Base-by-base conservation (phyloP, 2,113 vertebrate genomes). In the Callopanchax toddi region DNA sequence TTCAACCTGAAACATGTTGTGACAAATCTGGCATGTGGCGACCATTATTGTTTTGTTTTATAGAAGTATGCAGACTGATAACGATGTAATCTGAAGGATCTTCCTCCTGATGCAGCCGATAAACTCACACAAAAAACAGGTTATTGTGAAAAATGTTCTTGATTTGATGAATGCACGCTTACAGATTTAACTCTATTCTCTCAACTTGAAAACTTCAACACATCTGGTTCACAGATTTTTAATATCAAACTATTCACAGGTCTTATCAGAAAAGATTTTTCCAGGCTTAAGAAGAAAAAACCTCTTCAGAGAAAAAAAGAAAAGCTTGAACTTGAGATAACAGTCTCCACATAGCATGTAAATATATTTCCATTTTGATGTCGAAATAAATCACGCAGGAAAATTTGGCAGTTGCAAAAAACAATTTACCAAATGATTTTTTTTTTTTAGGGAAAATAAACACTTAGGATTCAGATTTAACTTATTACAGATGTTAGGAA, bases 241-340 rank as follows among this genome's bases (percentile, higher is more conserved):
- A 60, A 78, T 86, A 81, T 81, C 66, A 74, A 79, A 72, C 54
- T 46, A 63, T 70, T 55, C 74, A 75, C 75, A 66, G 59, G 64
- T 59, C 74, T 85, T 85, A 89, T 91, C 89, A 90, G 84, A 64
- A 89, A 91, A 89, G 76, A 79, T 85, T 88, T 89, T 84, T 84
- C 82, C 54, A 60, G 69, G 68, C 54, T 62, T 88, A 79, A 81
- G 81, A 84, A 82, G 83, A 86, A 68, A 82, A 84, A 86, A 68
- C 67, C 64, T 67, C 56, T 78, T 78, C 46, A 59, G 54, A 57
- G 37, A 72, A 32, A 18, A 44, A 44, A 42, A 68, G 59, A 81
- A 70, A 83, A 74, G 90, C 92, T 92, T 91, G 87, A 91, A 89
- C 78, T 86, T 86, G 56, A 88, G 89, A 91, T 90, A 89, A 87